Base-by-base conservation (phyloP, 2,113 vertebrate species). In the Plestiodon gilberti region DNA sequence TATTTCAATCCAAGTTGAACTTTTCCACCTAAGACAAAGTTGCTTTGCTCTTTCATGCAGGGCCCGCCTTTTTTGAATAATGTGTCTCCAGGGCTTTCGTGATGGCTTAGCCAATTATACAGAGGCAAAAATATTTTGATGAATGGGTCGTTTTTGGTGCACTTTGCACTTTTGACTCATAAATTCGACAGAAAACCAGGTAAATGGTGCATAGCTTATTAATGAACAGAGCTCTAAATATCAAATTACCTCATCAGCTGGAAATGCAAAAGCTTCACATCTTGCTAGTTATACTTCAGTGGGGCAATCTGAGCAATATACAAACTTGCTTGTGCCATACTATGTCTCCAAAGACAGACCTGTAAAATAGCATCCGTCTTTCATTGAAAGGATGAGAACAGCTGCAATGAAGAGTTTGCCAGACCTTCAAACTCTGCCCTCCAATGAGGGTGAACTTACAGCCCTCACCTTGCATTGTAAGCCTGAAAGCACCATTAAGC, bases 181-280 rank as follows among this genome's bases (percentile, higher is more conserved):
- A 94, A 95, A 95, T 94, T 91, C 89, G 89, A 76, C 62, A 7
- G 91, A 93, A 95, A 95, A 92, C 93, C 93, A 94, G 94, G 92
- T 94, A 95, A 95, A 95, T 93, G 90, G 93, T 94, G 94, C 93
- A 93, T 95, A 91, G 92, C 92, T 94, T 94, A 93, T 95, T 95
- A 95, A 95, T 94, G 94, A 94, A 81, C 89, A 92, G 93, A 91
- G 92, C 87, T 93, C 92, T 93, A 95, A 95, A 95, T 94, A 95
- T 93, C 94, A 94, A 93, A 93, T 92, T 83, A 92, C 93, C 87
- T 86, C 94, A 93, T 91, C 93, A 93, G 87, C 91, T 88, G 33
- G 70, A 92, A 85, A 86, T 87, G 91, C 22, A 74, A 86, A 92
- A 90, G 89, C 82, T 87, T 91, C 92, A 55, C 2, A 88, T 78